Evolutionary conservation across 1,140 invertebrate genomes (phyloP).

Genomic region (Holcopasites calliopsidis): DNA sequence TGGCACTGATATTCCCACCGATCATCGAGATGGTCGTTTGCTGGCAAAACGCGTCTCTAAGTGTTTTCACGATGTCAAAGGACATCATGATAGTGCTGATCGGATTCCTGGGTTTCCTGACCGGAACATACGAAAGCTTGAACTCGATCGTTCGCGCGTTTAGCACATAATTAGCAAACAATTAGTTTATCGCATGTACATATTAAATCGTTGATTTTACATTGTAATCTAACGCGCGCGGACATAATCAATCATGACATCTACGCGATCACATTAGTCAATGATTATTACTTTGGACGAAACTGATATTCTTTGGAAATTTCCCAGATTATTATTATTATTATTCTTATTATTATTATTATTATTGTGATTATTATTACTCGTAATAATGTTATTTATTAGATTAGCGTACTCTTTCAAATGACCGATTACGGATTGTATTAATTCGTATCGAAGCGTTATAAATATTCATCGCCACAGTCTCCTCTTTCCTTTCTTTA

Average conservation of each 20-base stretch:
- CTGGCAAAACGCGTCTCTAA: constrained; percentile 77
- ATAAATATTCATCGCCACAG: background rate
- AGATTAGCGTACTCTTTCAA: background rate
- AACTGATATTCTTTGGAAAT: background rate
- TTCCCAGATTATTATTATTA: constrained; percentile 8
- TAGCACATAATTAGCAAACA: constrained; percentile 38
- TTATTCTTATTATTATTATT: constrained; percentile 1
- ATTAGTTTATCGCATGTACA: background rate
- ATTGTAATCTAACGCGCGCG: background rate
- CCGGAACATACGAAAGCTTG: constrained; percentile 87
- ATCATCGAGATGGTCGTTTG: constrained; percentile 88
- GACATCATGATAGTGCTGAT: constrained; percentile 84
- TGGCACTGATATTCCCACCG: constrained; percentile 94
- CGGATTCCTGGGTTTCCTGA: constrained; percentile 85
- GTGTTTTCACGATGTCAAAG: constrained; percentile 80
- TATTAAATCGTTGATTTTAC: background rate
- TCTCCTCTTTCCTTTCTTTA: background rate
- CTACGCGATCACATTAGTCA: constrained; percentile 10
- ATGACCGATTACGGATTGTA: background rate
- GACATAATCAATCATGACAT: constrained; percentile 53
- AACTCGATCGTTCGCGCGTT: constrained; percentile 80
- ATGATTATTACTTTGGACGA: constrained; percentile 6
- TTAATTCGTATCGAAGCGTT: background rate
- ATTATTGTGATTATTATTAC: too few relatives aligned
- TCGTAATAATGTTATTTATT: constrained; percentile 15